Percentiles rank a stretch among this genome's conserved stretches.
phyloP scores from a whole-genome alignment of 2,888 invertebrate genomes.

The Xylota segnis region DNA sequence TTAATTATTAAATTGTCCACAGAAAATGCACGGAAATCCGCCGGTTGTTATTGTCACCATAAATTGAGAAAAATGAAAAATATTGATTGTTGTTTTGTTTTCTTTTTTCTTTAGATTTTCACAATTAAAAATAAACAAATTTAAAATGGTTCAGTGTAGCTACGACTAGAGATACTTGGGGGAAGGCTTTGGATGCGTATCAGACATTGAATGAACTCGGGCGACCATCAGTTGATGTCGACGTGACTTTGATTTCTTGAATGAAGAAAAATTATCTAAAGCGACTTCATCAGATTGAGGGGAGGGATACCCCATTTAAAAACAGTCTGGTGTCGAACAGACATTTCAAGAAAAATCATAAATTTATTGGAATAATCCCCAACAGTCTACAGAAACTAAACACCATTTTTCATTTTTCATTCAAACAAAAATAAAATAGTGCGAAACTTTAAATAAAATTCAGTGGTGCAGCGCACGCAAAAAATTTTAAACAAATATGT shows the following conservation, averaged over 20 bases:
- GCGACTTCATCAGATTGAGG: too few relatives aligned
- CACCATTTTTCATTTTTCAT: too few relatives aligned
- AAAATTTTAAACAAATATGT: too few relatives aligned
- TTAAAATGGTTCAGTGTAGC: too few relatives aligned
- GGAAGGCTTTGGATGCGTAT: background rate
- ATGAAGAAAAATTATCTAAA: background rate
- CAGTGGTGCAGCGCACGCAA: too few relatives aligned
- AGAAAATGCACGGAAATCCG: conserved; percentile 15
- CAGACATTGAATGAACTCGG: background rate
- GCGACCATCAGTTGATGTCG: background rate
- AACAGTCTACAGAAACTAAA: too few relatives aligned
- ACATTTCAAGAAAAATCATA: too few relatives aligned
- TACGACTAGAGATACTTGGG: background rate
- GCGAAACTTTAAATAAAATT: too few relatives aligned
- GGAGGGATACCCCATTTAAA: too few relatives aligned
- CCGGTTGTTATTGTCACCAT: background rate
- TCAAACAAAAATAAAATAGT: too few relatives aligned
- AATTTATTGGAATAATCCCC: too few relatives aligned
- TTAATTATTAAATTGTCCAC: conserved; percentile 30
- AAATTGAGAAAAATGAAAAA: background rate
- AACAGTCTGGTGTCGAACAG: too few relatives aligned
- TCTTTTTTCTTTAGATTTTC: background rate
- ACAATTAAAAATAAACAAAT: conserved; percentile 10
- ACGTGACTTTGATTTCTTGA: background rate
- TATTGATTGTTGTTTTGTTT: conserved; percentile 14